phyloP scores from a whole-genome alignment of 2,797 vertebrate species.

The Melopsittacus undulatus region DNA sequence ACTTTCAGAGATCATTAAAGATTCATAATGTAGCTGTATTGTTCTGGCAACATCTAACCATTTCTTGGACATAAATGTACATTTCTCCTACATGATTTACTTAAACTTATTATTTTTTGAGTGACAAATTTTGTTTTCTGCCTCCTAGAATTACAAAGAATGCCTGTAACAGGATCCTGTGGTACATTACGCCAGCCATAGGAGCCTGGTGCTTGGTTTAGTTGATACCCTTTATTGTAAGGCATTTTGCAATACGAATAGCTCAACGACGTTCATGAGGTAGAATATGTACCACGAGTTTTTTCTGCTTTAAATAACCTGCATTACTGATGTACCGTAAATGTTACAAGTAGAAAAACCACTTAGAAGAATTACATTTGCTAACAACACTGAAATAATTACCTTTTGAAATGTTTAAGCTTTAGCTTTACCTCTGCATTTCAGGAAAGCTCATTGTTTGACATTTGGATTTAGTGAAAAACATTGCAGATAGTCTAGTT shows the following conservation, averaged over 20 bases:
- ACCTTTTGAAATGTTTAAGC: background rate
- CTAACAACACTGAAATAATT: slow-evolving; percentile 33
- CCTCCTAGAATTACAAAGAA: slow-evolving; percentile 89
- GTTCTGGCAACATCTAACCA: slow-evolving; percentile 83
- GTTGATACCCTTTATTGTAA: slow-evolving; percentile 48
- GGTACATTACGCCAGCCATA: slow-evolving; percentile 79
- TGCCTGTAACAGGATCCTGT: slow-evolving; percentile 90
- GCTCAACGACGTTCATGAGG: slow-evolving; percentile 45
- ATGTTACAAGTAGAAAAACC: slow-evolving; percentile 54
- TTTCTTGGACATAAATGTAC: slow-evolving; percentile 77
- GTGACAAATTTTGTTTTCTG: slow-evolving; percentile 80
- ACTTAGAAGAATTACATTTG: slow-evolving; percentile 55
- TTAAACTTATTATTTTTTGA: slow-evolving; percentile 86
- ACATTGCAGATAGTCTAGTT: background rate
- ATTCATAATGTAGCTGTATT: slow-evolving; percentile 90
- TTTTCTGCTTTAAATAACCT: slow-evolving; percentile 57
- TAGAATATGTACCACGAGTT: slow-evolving; percentile 26
- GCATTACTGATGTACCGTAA: slow-evolving; percentile 65
- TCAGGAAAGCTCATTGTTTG: background rate
- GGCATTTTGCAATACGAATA: slow-evolving; percentile 60
- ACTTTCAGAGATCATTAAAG: slow-evolving; percentile 98
- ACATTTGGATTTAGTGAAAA: background rate
- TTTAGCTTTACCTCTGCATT: background rate
- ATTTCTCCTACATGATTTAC: slow-evolving; percentile 77
- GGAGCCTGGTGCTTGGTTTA: slow-evolving; percentile 53